Percentiles rank a stretch among this genome's conserved stretches.
Conservation (phyloP, 2,888 invertebrate species). For the Drosophila fungiperda region DNA sequence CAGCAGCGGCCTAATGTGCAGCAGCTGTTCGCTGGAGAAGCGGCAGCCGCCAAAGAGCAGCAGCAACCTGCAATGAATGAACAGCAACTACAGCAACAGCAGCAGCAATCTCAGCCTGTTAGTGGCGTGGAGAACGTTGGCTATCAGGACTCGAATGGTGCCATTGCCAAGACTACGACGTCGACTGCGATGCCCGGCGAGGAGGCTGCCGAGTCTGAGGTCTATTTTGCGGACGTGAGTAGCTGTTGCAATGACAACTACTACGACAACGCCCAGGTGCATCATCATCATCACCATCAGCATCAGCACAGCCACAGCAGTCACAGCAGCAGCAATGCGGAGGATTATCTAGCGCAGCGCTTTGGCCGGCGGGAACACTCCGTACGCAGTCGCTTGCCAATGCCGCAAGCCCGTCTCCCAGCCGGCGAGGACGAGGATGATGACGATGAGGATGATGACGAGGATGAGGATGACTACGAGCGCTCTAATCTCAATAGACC, state of each 20-base stretch:
- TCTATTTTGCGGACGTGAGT: conserved; percentile 94
- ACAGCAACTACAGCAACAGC: conserved; percentile 13
- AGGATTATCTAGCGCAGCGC: conserved; percentile 87
- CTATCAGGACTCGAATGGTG: conserved; percentile 86
- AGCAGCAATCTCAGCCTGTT: conserved; percentile 20
- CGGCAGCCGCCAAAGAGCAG: conserved; percentile 47
- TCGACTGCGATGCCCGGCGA: conserved; percentile 12
- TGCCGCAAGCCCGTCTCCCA: conserved; percentile 84
- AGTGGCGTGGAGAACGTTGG: conserved; percentile 91
- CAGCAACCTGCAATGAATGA: conserved; percentile 5
- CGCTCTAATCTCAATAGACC: conserved; percentile 72
- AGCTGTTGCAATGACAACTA: conserved; percentile 90
- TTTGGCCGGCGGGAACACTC: conserved; percentile 87
- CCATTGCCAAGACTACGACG: conserved; percentile 60
- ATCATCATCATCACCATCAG: conserved; percentile 65
- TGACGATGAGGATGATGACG: conserved; percentile 84
- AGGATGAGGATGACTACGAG: conserved; percentile 83
- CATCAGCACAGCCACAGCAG: conserved; percentile 72
- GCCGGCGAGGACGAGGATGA: conserved; percentile 76
- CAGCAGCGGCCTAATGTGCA: conserved; percentile 85
- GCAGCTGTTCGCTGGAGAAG: conserved; percentile 81
- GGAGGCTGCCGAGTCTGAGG: conserved; percentile 91
- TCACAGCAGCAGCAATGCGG: conserved; percentile 83
- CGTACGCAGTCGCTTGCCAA: conserved; percentile 87
- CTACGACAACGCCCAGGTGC: conserved; percentile 82